A percentile compares a stretch with the other conserved stretches of the same genome.
phyloP scores from a whole-genome alignment of 2,888 invertebrate genomes.

The Acronicta alni region DNA sequence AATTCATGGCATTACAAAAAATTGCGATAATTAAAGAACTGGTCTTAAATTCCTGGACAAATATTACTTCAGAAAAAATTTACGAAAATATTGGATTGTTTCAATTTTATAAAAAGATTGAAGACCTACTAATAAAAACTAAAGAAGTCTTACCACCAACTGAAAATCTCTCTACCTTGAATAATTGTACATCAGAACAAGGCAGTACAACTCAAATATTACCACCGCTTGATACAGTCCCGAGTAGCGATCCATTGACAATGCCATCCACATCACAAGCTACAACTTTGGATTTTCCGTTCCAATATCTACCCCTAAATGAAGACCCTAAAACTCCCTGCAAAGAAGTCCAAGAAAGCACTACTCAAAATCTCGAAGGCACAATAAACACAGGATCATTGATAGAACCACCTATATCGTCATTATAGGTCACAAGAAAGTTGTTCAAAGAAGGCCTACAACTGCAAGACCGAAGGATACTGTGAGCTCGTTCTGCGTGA shows the following conservation, averaged over 20 bases:
- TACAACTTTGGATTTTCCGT: conserved; percentile 17
- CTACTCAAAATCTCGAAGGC: conserved; percentile 29
- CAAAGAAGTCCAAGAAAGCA: conserved; percentile 5
- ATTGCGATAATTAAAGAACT: conserved; percentile 21
- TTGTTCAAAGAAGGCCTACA: conserved; percentile 31
- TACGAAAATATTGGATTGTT: conserved; percentile 10
- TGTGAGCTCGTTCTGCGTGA: no score
- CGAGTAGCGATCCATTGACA: conserved; percentile 13
- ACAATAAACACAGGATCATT: conserved; percentile 15
- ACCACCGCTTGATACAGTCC: conserved; percentile 3
- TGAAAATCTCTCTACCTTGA: conserved; percentile 16
- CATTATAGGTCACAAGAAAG: conserved; percentile 19
- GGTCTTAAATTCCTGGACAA: conserved; percentile 10
- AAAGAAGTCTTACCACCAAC: conserved; percentile 11
- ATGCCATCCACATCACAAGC: conserved; percentile 20
- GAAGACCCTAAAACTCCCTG: conserved; percentile 21
- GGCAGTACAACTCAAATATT: conserved; percentile 14
- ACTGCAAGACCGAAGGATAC: no score
- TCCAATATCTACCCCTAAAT: conserved; percentile 26
- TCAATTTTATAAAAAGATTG: conserved; percentile 11
- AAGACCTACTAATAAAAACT: conserved; percentile 13
- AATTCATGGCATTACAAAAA: conserved; percentile 16
- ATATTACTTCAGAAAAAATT: conserved; percentile 6
- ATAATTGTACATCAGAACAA: conserved; percentile 11
- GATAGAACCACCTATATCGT: conserved; percentile 1